These are phyloP conservation scores for Seriola quinqueradiata DNA, from an alignment of 2,113 vertebrate genomes.

Conservation along the genomic window DNA sequence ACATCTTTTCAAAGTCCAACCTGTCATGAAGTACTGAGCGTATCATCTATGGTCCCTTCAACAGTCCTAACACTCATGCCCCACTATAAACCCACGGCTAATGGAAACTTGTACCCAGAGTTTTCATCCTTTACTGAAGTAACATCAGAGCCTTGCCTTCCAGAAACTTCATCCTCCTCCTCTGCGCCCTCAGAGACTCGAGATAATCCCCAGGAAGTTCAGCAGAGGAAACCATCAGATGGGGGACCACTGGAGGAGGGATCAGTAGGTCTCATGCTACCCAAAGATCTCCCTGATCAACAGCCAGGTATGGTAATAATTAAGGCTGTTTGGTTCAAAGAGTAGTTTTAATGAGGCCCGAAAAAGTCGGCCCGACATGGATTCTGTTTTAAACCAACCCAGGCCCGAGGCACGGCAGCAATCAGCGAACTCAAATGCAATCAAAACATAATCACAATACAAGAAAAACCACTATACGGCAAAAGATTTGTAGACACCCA, in stretches of 20 bases:
- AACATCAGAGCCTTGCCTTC: slow-evolving; percentile 14
- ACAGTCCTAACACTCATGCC: slow-evolving; percentile 59
- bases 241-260: slow-evolving; percentile 59
- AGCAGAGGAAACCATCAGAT: slow-evolving; percentile 51
- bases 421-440: not conserved
- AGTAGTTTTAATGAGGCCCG: not conserved
- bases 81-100: slow-evolving; percentile 3
- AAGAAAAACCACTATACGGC: not conserved
- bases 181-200: slow-evolving; percentile 18
- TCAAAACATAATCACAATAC: not conserved
- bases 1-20: slow-evolving; percentile 42
- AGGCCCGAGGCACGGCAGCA: not conserved
- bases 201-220: slow-evolving; percentile 20
- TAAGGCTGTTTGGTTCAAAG: not conserved
- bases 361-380: not conserved
- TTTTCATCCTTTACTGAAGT: slow-evolving; percentile 17
- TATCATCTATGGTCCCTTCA: slow-evolving; percentile 67
- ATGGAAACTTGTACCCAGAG: slow-evolving; percentile 14
- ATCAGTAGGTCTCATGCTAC: slow-evolving; percentile 60
- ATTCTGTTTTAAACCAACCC: not conserved
- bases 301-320: slow-evolving; percentile 64
- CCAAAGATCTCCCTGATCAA: slow-evolving; percentile 58
- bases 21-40: slow-evolving; percentile 55
- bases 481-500: not conserved
- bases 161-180: slow-evolving; percentile 4